These are phyloP conservation scores for Chrosomus eos DNA, from an alignment of 2,797 vertebrate genomes.

Conservation along the genomic window DNA sequence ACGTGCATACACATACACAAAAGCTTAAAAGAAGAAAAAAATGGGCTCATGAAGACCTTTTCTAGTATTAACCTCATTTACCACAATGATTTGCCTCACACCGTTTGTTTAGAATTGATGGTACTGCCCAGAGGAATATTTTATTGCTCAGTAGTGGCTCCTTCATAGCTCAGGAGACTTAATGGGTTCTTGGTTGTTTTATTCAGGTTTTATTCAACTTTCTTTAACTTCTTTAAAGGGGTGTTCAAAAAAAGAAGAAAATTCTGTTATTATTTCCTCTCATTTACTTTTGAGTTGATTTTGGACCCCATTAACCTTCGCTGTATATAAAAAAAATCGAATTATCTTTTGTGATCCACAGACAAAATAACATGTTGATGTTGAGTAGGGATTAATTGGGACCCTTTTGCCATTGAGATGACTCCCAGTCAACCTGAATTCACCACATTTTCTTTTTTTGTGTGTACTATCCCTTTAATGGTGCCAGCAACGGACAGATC, in stretches of 20 bases:
- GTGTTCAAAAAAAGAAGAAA: not conserved
- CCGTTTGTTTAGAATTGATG: not conserved
- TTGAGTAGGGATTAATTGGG: not conserved
- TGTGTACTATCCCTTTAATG: not conserved
- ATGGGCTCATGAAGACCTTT: conserved; percentile 39
- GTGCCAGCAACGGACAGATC: not conserved
- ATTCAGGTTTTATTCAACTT: not conserved
- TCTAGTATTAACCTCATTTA: conserved; percentile 26
- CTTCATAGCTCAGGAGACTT: not conserved
- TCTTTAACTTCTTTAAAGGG: not conserved
- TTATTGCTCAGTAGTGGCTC: not conserved
- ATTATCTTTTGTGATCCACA: not conserved
- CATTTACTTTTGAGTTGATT: not conserved
- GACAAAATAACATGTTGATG: not conserved
- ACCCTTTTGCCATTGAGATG: no score
- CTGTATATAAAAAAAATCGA: not conserved
- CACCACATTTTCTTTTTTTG: not conserved
- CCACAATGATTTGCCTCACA: conserved; percentile 14
- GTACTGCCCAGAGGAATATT: not conserved
- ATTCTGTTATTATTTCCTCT: not conserved
- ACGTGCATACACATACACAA: conserved; percentile 50
- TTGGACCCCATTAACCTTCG: not conserved
- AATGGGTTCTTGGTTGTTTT: not conserved
- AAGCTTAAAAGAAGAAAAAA: conserved; percentile 40
- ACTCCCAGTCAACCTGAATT: no score